Percentiles rank a stretch among this genome's conserved stretches.
Evolutionary conservation across 2,113 vertebrate genomes (phyloP).

Genomic region (Nanorana parkeri): DNA sequence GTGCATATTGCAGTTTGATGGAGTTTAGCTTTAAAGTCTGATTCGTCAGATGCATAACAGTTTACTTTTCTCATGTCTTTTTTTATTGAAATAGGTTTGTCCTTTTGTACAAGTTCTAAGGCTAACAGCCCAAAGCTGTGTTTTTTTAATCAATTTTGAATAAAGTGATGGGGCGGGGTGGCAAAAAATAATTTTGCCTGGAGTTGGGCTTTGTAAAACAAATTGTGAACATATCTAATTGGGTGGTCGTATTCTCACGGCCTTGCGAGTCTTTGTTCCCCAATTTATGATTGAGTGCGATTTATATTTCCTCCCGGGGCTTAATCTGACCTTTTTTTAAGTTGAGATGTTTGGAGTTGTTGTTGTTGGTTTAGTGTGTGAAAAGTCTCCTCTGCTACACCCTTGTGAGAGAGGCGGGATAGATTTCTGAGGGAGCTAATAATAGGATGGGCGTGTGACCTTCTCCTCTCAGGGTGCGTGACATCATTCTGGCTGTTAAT

Average conservation of each 20-base stretch:
- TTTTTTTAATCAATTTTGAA: no score
- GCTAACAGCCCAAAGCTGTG: no score
- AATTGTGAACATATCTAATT: background rate
- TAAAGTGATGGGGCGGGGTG: no score
- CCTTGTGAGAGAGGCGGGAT: background rate
- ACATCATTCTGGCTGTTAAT: conserved; percentile 9
- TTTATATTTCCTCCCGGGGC: background rate
- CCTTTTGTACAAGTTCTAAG: no score
- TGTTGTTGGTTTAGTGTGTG: background rate
- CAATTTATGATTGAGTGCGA: background rate
- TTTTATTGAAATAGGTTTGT: no score
- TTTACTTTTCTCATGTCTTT: no score
- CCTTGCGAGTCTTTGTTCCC: background rate
- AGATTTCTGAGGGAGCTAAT: conserved; percentile 11
- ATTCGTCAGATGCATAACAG: no score
- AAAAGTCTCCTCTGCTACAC: background rate
- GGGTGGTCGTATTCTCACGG: background rate
- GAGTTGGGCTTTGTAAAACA: no score
- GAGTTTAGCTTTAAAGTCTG: no score
- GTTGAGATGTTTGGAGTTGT: background rate
- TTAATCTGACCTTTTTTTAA: background rate
- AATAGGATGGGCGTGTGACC: conserved; percentile 7
- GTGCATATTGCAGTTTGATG: no score
- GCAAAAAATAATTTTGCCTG: no score
- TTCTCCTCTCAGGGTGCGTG: background rate